phyloP scores from a whole-genome alignment of 1,140 invertebrate genomes.

The Pseudomyrmex pallidus region DNA sequence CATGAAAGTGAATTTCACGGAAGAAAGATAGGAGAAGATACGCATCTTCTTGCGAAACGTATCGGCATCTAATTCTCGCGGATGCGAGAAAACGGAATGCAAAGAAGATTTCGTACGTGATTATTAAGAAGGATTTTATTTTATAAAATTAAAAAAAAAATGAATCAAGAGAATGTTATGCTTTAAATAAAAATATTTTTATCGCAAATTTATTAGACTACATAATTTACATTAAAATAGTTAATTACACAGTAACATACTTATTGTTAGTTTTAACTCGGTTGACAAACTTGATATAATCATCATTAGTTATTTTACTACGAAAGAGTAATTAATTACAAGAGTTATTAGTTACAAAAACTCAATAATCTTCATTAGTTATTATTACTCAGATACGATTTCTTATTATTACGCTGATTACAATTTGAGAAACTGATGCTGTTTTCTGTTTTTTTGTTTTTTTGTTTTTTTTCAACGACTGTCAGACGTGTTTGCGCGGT shows the following conservation, averaged over 20 bases:
- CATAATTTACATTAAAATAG: not conserved
- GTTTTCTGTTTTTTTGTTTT: no score
- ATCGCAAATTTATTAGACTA: conserved; percentile 9
- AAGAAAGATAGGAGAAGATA: conserved; percentile 10
- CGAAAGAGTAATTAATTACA: no score
- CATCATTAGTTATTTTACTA: no score
- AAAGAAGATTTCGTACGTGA: no score
- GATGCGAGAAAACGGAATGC: not conserved
- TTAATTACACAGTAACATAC: no score
- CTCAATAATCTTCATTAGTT: not conserved
- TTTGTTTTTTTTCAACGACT: not conserved
- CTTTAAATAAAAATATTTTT: conserved; percentile 65
- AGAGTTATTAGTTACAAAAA: no score
- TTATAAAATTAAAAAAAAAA: not conserved
- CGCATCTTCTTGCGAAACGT: not conserved
- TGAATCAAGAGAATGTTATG: not conserved
- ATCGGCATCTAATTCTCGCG: not conserved
- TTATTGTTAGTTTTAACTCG: no score
- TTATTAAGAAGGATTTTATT: not conserved
- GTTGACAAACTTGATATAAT: no score
- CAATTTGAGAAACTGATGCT: not conserved
- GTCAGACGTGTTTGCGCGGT: not conserved
- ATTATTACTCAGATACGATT: not conserved
- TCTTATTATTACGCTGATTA: not conserved
- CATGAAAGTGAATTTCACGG: conserved; percentile 39